These are phyloP conservation scores for Luffia ferchaultella DNA, from an alignment of 2,888 invertebrate genomes.

Conservation along the genomic window DNA sequence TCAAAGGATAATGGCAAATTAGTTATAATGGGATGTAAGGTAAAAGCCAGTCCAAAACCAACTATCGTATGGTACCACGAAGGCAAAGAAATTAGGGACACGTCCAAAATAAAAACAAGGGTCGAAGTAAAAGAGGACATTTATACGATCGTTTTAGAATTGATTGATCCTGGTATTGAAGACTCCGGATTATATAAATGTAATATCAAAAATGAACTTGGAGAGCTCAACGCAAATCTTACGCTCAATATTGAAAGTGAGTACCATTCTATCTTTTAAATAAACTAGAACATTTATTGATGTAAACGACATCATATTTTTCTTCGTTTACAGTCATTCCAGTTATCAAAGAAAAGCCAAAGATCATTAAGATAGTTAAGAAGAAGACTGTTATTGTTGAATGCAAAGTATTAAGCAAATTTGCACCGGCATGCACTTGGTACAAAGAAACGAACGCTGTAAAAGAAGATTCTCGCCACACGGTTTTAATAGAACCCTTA, in stretches of 20 bases:
- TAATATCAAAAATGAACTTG: slow-evolving; percentile 94
- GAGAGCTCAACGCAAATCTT: slow-evolving; percentile 96
- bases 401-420: slow-evolving; percentile 92
- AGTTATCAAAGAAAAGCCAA: slow-evolving; percentile 92
- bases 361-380: slow-evolving; percentile 89
- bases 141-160: slow-evolving; percentile 86
- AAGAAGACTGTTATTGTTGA: slow-evolving; percentile 93
- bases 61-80: slow-evolving; percentile 62
- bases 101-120: slow-evolving; percentile 82
- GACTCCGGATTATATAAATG: slow-evolving; percentile 99
- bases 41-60: slow-evolving; percentile 57
- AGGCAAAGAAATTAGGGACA: slow-evolving; percentile 76
- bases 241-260: slow-evolving; percentile 98
- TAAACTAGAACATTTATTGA: background rate
- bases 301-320: slow-evolving; percentile 5
- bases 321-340: slow-evolving; percentile 75
- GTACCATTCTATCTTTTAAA: slow-evolving; percentile 25
- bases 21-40: slow-evolving; percentile 59
- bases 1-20: slow-evolving; percentile 71
- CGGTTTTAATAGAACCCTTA: slow-evolving; percentile 79
- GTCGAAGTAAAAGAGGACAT: slow-evolving; percentile 79
- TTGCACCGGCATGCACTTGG: slow-evolving; percentile 94
- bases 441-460: slow-evolving; percentile 86
- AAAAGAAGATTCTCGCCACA: slow-evolving; percentile 78
- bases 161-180: slow-evolving; percentile 90